Percentiles rank a stretch among this genome's conserved stretches.
Evolutionary conservation across 64 coral and sea anemone species (phyloP).

Genomic region (Platygyra sinensis): DNA sequence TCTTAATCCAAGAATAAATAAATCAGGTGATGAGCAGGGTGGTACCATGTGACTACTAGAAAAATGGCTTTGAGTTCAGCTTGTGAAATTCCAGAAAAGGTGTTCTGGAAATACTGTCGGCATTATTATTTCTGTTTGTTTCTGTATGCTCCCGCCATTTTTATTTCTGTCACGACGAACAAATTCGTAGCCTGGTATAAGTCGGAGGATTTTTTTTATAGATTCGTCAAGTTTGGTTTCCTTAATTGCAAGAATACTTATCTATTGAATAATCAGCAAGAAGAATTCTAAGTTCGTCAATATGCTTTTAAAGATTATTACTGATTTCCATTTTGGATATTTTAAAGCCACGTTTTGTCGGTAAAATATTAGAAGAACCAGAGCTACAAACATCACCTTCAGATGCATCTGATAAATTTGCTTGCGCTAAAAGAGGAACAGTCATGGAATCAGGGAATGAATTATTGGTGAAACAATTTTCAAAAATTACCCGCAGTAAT

Average conservation of each 20-base stretch:
- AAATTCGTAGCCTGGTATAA: constrained; percentile 6
- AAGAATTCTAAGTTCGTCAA: constrained; percentile 42
- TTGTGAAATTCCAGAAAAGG: no score
- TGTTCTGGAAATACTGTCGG: no score
- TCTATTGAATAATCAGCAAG: constrained; percentile 49
- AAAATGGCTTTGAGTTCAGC: no score
- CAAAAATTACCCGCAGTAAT: constrained; percentile 36
- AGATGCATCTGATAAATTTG: not conserved
- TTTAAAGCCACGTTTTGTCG: constrained; percentile 46
- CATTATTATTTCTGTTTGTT: no score
- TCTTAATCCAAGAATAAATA: no score
- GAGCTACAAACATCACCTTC: not conserved
- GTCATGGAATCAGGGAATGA: constrained; percentile 43
- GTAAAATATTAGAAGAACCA: constrained; percentile 29
- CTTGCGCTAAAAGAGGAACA: not conserved
- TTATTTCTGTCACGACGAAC: constrained; percentile 4
- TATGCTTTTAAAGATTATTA: constrained; percentile 26
- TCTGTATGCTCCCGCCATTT: not conserved
- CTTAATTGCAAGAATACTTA: constrained; percentile 63
- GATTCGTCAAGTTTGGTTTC: constrained; percentile 42
- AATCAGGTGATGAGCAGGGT: no score
- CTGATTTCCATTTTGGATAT: constrained; percentile 17
- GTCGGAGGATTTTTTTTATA: constrained; percentile 9
- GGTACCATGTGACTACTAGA: no score
- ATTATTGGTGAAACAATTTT: constrained; percentile 35